These are phyloP conservation scores for Lutraria rhynchaena DNA, from an alignment of 1,140 invertebrate species.

Conservation along the genomic window DNA sequence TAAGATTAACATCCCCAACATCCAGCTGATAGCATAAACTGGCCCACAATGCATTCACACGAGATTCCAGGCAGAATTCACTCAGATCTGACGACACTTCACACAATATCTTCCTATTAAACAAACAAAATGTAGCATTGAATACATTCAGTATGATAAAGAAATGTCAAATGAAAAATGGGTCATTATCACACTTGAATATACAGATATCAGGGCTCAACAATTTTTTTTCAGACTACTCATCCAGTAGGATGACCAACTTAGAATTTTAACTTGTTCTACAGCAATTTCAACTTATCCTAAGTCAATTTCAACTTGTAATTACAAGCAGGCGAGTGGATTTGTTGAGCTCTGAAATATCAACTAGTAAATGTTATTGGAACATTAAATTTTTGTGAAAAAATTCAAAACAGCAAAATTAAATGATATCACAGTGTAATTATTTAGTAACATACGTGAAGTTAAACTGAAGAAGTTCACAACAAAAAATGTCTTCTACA, in stretches of 20 bases:
- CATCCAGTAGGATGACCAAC: neutral
- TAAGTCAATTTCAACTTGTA: no score
- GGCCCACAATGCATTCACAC: conserved; percentile 59
- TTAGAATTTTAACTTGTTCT: neutral
- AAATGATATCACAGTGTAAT: no score
- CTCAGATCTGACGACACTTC: conserved; percentile 52
- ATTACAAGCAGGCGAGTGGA: no score
- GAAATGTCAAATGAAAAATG: neutral
- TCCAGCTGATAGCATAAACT: conserved; percentile 68
- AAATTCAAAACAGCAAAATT: no score
- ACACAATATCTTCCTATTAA: conserved; percentile 64
- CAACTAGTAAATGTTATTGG: no score
- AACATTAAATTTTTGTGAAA: no score
- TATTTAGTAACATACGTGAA: conserved; percentile 55
- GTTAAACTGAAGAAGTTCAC: conserved; percentile 54
- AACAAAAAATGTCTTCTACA: conserved; percentile 31
- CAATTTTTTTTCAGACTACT: no score
- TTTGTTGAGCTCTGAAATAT: no score
- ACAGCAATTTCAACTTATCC: no score
- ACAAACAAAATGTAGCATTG: neutral
- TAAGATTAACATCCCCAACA: conserved; percentile 68
- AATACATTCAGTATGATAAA: neutral
- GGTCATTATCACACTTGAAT: neutral
- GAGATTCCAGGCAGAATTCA: conserved; percentile 30
- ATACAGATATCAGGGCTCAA: no score